Evolutionary conservation across 2,888 invertebrate genomes (phyloP).

Genomic region (Habroteleia sp.): DNA sequence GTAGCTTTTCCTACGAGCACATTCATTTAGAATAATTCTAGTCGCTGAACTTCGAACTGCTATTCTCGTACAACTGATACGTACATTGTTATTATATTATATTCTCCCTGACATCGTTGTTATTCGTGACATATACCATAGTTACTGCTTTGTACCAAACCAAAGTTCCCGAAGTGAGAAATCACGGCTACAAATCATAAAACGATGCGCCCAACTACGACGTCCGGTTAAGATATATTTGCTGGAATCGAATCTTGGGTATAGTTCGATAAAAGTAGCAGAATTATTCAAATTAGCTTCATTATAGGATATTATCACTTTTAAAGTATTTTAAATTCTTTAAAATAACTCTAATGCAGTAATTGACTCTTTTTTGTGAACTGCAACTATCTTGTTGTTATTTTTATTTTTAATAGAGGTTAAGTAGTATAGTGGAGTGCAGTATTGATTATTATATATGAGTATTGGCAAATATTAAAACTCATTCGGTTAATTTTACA

Average conservation of each 20-base stretch:
- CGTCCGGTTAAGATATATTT: constrained; percentile 12
- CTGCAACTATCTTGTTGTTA: too few relatives aligned
- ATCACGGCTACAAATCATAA: constrained; percentile 34
- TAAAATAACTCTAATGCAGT: too few relatives aligned
- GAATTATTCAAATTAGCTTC: constrained; percentile 1
- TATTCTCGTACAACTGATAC: constrained; percentile 29
- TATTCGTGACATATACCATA: constrained; percentile 38
- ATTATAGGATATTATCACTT: too few relatives aligned
- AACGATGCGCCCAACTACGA: constrained; percentile 14
- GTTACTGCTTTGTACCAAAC: constrained; percentile 19
- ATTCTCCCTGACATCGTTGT: constrained; percentile 37
- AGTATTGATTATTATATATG: too few relatives aligned
- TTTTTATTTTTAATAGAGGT: too few relatives aligned
- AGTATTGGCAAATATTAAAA: too few relatives aligned
- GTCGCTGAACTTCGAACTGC: constrained; percentile 47
- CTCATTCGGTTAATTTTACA: too few relatives aligned
- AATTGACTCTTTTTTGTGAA: too few relatives aligned
- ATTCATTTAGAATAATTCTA: constrained; percentile 66
- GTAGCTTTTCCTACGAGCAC: constrained; percentile 23
- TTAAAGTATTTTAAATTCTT: too few relatives aligned
- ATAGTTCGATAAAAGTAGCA: neutral
- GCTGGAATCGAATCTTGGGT: neutral
- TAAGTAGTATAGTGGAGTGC: too few relatives aligned
- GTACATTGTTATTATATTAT: constrained; percentile 40
- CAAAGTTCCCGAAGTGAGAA: constrained; percentile 25